A percentile compares a stretch with the other conserved stretches of the same genome.
Evolutionary conservation across 1,140 invertebrate species (phyloP).

Genomic region (Pogonus chalceus): DNA sequence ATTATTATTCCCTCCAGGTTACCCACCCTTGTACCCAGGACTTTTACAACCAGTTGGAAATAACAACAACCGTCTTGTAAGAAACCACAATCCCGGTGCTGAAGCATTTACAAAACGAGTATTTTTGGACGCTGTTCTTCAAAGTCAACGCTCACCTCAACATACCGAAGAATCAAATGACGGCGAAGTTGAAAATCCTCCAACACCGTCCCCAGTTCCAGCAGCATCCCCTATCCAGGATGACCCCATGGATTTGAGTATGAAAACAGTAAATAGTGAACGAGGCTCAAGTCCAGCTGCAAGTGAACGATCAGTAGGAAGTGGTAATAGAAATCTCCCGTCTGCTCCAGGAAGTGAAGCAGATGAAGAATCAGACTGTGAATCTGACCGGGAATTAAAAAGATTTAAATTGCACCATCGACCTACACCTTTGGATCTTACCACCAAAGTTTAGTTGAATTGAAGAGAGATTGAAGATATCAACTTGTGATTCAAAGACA

Average conservation of each 20-base stretch:
- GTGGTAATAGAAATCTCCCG: constrained; percentile 38
- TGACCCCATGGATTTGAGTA: constrained; percentile 66
- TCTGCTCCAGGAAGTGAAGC: constrained; percentile 41
- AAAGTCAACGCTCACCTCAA: constrained; percentile 48
- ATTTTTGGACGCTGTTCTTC: constrained; percentile 59
- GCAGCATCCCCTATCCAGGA: constrained; percentile 43
- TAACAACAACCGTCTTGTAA: constrained; percentile 48
- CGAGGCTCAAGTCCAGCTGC: constrained; percentile 38
- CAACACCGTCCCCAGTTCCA: constrained; percentile 24
- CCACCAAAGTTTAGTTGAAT: constrained; percentile 44
- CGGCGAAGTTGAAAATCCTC: constrained; percentile 33
- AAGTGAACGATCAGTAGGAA: constrained; percentile 40
- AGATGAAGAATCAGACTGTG: constrained; percentile 46
- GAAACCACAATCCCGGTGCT: constrained; percentile 34
- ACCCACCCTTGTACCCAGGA: constrained; percentile 50
- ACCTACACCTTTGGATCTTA: constrained; percentile 56
- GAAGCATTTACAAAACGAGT: constrained; percentile 55
- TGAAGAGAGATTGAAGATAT: too few relatives aligned
- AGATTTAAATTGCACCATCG: constrained; percentile 40
- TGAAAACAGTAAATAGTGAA: constrained; percentile 46
- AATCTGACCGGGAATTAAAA: constrained; percentile 40
- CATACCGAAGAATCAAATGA: too few relatives aligned
- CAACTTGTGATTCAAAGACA: constrained; percentile 28
- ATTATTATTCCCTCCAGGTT: constrained; percentile 52
- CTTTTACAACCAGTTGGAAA: constrained; percentile 44